Evolutionary conservation across 2,113 vertebrate species (phyloP).

Genomic region (Indicator maculatus): DNA sequence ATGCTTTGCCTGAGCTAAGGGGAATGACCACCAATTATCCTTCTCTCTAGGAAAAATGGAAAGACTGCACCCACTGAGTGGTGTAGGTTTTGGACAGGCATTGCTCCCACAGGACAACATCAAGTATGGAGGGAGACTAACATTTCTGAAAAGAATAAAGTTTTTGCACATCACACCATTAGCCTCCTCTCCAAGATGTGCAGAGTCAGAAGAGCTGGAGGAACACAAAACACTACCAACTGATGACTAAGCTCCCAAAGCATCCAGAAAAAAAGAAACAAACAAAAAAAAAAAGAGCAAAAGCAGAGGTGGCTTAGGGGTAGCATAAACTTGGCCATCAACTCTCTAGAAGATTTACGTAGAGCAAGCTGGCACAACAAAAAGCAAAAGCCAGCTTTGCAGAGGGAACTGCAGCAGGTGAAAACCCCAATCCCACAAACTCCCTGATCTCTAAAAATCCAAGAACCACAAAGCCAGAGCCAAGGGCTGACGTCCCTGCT

Average conservation of each 20-base stretch:
- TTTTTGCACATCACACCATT: fast-evolving
- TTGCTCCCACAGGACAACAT: not conserved
- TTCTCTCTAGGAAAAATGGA: not conserved
- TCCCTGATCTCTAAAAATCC: not conserved
- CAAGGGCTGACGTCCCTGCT: not conserved
- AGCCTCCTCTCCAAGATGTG: not conserved
- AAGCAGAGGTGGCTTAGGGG: not conserved
- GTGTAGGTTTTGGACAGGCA: not conserved
- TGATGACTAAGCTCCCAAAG: not conserved
- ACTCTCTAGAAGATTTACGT: not conserved
- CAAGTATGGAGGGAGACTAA: not conserved
- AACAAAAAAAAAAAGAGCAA: not conserved
- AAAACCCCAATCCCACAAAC: not conserved
- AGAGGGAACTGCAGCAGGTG: not conserved
- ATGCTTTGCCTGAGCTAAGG: not conserved
- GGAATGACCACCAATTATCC: not conserved
- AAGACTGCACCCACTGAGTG: not conserved
- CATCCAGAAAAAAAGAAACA: not conserved
- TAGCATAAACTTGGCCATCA: not conserved
- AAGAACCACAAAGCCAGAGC: not conserved
- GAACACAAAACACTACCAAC: too few relatives aligned
- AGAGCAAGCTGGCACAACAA: not conserved
- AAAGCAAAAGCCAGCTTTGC: not conserved
- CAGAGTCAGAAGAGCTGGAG: not conserved
- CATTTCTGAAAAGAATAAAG: not conserved